Evolutionary conservation across 2,888 invertebrate species (phyloP).

Genomic region (Drosophila pseudotalamancana): DNA sequence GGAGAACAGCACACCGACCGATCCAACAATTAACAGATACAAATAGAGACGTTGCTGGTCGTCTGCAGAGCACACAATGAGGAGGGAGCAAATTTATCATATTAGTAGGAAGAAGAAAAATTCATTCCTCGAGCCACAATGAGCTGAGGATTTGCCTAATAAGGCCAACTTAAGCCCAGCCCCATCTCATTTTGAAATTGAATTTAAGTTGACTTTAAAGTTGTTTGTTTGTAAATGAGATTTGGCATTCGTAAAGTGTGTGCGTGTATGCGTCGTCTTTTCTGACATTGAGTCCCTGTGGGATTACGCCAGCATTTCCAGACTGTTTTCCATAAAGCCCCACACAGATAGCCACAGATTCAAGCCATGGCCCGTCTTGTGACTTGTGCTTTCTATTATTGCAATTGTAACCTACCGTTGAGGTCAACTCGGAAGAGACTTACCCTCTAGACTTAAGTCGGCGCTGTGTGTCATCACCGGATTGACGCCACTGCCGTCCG

Average conservation of each 20-base stretch:
- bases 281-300: slow-evolving; percentile 13
- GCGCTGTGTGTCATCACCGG: slow-evolving; percentile 83
- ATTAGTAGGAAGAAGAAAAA: slow-evolving; percentile 14
- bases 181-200: slow-evolving; percentile 26
- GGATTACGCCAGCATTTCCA: slow-evolving; percentile 28
- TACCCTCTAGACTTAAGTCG: slow-evolving; percentile 83
- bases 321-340: slow-evolving; percentile 11
- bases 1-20: slow-evolving; percentile 89
- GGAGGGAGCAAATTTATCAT: not conserved
- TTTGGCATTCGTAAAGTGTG: slow-evolving; percentile 44
- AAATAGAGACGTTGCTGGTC: slow-evolving; percentile 88
- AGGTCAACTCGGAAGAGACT: slow-evolving; percentile 27
- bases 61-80: slow-evolving; percentile 61
- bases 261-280: slow-evolving; percentile 21
- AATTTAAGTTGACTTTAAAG: slow-evolving; percentile 42
- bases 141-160: slow-evolving; percentile 40
- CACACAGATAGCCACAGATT: not conserved
- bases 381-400: slow-evolving; percentile 22
- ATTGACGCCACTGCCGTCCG: slow-evolving; percentile 75
- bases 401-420: slow-evolving; percentile 13
- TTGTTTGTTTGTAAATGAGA: slow-evolving; percentile 48
- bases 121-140: slow-evolving; percentile 16
- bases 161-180: slow-evolving; percentile 1
- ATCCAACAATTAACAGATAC: slow-evolving; percentile 91
- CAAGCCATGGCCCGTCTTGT: not conserved